A percentile compares a stretch with the other conserved stretches of the same genome.
Conservation (phyloP, 2,113 vertebrate species). For the Micronisus gabar region DNA sequence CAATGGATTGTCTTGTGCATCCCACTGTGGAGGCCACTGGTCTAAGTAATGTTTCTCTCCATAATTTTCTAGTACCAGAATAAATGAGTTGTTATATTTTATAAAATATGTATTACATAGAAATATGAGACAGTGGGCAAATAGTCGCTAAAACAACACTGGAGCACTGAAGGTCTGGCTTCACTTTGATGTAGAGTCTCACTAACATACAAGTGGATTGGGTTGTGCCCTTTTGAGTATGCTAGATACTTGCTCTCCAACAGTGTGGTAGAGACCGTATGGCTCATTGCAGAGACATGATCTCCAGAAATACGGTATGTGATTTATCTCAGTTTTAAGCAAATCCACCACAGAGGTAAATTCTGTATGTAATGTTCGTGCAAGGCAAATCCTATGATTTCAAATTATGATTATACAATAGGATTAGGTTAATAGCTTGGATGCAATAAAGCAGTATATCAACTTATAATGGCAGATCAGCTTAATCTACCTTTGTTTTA, state of each 20-base stretch:
- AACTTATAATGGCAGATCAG: not conserved
- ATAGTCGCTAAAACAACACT: not conserved
- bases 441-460: not conserved
- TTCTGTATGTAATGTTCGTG: not conserved
- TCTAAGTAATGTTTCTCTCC: not conserved
- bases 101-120: not conserved
- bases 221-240: not conserved
- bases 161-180: not conserved
- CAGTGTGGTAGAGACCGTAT: rapidly evolving
- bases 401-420: not conserved
- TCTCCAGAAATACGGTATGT: not conserved
- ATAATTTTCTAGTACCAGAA: not conserved
- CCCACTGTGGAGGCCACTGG: not conserved
- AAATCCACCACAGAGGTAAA: not conserved
- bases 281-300: not conserved
- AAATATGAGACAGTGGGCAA: not conserved
- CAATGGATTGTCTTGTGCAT: not conserved
- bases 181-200: not conserved
- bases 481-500: not conserved
- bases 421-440: not conserved
- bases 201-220: not conserved
- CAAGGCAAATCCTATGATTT: not conserved
- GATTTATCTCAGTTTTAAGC: not conserved
- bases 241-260: not conserved
- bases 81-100: not conserved